These are phyloP conservation scores for Corythaeola cristata DNA, from an alignment of 2,113 vertebrate genomes.

Conservation along the genomic window DNA sequence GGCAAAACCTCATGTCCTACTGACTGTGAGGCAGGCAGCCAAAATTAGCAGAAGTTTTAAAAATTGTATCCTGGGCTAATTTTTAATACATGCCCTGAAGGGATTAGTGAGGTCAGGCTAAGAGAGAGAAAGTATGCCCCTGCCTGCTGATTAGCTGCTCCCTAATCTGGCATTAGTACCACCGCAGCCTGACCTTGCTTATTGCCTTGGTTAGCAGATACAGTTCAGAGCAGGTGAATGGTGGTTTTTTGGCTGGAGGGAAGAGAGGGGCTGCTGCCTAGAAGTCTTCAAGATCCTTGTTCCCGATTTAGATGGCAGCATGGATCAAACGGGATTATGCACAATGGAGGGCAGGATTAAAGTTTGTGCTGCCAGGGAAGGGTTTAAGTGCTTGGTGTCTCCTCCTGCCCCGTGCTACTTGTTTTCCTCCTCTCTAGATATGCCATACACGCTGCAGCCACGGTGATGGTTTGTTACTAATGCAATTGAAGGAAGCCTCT, in stretches of 20 bases:
- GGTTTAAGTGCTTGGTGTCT: background rate
- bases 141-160: background rate
- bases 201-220: background rate
- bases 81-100: background rate
- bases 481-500: background rate
- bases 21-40: background rate
- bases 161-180: background rate
- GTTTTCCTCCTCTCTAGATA: background rate
- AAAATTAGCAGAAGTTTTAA: too few relatives aligned
- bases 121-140: background rate
- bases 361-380: background rate
- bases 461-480: background rate
- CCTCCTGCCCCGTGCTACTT: background rate
- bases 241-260: fast-evolving
- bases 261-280: background rate
- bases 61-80: too few relatives aligned
- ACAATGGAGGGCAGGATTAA: background rate
- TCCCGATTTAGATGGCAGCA: background rate
- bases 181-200: background rate
- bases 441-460: fast-evolving
- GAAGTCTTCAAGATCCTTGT: background rate
- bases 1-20: background rate
- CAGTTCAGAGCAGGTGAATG: background rate
- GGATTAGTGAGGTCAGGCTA: background rate
- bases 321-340: fast-evolving